Evolutionary conservation across 2,888 invertebrate species (phyloP).

Genomic region (Nymphalis polychloros): DNA sequence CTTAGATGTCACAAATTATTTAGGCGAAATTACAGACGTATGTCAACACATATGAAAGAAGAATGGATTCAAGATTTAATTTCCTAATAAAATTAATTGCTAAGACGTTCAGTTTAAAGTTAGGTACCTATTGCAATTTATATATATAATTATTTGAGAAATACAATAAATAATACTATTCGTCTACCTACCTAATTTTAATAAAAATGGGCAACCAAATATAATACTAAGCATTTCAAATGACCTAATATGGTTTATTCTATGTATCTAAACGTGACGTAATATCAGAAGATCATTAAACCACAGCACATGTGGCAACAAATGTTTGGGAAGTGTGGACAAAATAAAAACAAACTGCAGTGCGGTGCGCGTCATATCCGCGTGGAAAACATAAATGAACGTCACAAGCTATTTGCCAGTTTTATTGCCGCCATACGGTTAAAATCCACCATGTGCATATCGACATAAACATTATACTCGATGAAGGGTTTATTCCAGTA

Average conservation of each 20-base stretch:
- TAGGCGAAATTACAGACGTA: too few relatives aligned
- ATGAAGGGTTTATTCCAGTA: constrained; percentile 52
- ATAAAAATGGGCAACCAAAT: too few relatives aligned
- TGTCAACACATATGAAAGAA: too few relatives aligned
- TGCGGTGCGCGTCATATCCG: constrained; percentile 35
- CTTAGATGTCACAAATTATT: too few relatives aligned
- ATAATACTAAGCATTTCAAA: neutral
- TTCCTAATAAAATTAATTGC: too few relatives aligned
- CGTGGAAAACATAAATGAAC: constrained; percentile 25
- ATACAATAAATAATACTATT: too few relatives aligned
- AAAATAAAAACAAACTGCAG: constrained; percentile 30
- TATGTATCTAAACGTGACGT: neutral
- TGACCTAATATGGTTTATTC: neutral
- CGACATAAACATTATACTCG: constrained; percentile 32
- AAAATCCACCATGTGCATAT: constrained; percentile 36
- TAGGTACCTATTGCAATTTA: too few relatives aligned
- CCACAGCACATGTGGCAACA: constrained; percentile 21
- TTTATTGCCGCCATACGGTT: constrained; percentile 39
- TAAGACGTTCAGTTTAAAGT: too few relatives aligned
- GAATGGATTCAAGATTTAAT: too few relatives aligned
- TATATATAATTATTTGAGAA: too few relatives aligned
- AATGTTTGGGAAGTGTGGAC: constrained; percentile 24
- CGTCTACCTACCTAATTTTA: too few relatives aligned
- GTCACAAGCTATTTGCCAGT: constrained; percentile 36
- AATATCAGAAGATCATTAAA: constrained; percentile 15